phyloP scores from a whole-genome alignment of 2,113 vertebrate species.

The Pterocles gutturalis region DNA sequence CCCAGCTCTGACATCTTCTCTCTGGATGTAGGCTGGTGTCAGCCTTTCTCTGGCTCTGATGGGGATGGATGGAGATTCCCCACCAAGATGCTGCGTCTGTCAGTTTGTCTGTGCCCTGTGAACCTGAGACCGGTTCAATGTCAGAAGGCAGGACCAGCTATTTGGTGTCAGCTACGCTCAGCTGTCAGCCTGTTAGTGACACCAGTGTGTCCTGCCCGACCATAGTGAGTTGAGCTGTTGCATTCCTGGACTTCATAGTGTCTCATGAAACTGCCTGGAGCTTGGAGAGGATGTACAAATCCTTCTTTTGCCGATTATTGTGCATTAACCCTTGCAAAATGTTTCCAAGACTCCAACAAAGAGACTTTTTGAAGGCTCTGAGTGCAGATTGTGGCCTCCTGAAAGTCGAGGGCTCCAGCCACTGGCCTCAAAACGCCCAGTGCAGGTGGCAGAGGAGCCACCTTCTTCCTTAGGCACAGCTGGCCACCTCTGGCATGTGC shows the following conservation, averaged over 20 bases:
- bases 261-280: background rate
- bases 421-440: background rate
- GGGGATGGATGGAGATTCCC: background rate
- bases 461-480: background rate
- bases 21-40: background rate
- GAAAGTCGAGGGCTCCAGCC: background rate
- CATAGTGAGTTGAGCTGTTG: rapidly evolving
- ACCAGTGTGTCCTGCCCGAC: background rate
- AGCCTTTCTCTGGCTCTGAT: background rate
- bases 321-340: background rate
- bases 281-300: background rate
- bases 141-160: background rate
- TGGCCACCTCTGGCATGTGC: background rate
- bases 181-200: background rate
- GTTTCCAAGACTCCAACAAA: background rate
- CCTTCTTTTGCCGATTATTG: background rate
- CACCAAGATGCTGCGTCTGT: background rate
- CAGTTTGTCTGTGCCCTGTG: background rate
- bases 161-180: background rate
- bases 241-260: rapidly evolving
- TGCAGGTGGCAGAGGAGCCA: background rate
- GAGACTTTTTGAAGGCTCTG: background rate
- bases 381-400: background rate
- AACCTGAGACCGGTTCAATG: background rate
- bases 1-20: background rate